phyloP scores from a whole-genome alignment of 1,140 invertebrate species.

The Magallana gigas region DNA sequence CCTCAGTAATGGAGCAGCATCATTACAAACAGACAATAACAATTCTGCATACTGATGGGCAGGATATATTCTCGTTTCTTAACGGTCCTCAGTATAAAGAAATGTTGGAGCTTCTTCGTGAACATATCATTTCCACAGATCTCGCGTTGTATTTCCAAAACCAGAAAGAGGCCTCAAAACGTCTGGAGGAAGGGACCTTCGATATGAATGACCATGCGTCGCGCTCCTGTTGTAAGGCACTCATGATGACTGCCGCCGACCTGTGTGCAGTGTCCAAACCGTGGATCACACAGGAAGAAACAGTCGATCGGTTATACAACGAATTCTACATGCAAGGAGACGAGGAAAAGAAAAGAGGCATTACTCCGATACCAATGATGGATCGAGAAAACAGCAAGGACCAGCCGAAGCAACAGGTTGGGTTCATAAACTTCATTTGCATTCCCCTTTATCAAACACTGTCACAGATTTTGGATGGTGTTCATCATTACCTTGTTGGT shows the following conservation, averaged over 20 bases:
- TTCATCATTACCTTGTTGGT: slow-evolving; percentile 84
- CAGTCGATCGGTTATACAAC: slow-evolving; percentile 65
- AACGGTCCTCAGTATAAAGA: slow-evolving; percentile 63
- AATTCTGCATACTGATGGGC: slow-evolving; percentile 67
- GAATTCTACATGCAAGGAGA: slow-evolving; percentile 82
- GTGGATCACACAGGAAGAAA: slow-evolving; percentile 66
- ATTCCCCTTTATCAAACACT: slow-evolving; percentile 88
- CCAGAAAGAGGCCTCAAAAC: slow-evolving; percentile 58
- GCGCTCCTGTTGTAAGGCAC: slow-evolving; percentile 39
- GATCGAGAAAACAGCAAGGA: slow-evolving; percentile 86
- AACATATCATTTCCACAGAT: slow-evolving; percentile 73
- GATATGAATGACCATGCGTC: slow-evolving; percentile 42
- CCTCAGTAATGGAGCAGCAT: slow-evolving; percentile 74
- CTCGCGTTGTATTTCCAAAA: slow-evolving; percentile 69
- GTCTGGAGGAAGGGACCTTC: slow-evolving; percentile 54
- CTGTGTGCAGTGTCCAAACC: slow-evolving; percentile 70
- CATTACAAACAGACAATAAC: slow-evolving; percentile 73
- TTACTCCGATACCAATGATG: slow-evolving; percentile 89
- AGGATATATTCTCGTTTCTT: slow-evolving; percentile 70
- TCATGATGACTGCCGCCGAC: slow-evolving; percentile 71
- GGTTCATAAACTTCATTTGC: slow-evolving; percentile 88
- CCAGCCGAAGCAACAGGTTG: slow-evolving; percentile 87
- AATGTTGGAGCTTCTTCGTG: slow-evolving; percentile 65
- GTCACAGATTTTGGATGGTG: slow-evolving; percentile 84
- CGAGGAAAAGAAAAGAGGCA: slow-evolving; percentile 85